Conservation (phyloP, 1,140 invertebrate genomes). For the Monochamus saltuarius region DNA sequence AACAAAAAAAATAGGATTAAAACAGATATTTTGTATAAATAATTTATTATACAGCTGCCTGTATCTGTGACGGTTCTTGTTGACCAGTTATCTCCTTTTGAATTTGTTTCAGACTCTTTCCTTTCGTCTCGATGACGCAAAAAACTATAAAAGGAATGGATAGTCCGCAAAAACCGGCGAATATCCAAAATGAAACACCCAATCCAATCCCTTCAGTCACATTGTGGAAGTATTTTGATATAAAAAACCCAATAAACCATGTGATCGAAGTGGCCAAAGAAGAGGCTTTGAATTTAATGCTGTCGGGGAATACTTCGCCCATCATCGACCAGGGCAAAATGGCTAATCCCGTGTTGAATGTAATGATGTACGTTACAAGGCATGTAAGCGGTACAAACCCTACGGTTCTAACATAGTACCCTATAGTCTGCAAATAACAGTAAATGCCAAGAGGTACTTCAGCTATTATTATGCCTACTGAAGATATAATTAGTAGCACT, state of each 20-base stretch:
- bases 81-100: too few species aligned
- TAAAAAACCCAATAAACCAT: slow-evolving; percentile 78
- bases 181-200: slow-evolving; percentile 76
- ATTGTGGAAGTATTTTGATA: slow-evolving; percentile 71
- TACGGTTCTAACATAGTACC: slow-evolving; percentile 24
- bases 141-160: slow-evolving; percentile 56
- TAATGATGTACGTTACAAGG: slow-evolving; percentile 39
- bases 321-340: slow-evolving; percentile 82
- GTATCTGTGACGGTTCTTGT: too few species aligned
- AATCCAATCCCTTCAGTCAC: slow-evolving; percentile 62
- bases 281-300: slow-evolving; percentile 72
- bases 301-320: slow-evolving; percentile 76
- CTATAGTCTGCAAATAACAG: slow-evolving; percentile 31
- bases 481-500: slow-evolving; percentile 69
- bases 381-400: slow-evolving; percentile 37
- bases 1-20: too few species aligned
- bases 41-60: too few species aligned
- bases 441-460: slow-evolving; percentile 42
- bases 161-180: slow-evolving; percentile 66
- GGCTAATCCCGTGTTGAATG: slow-evolving; percentile 63
- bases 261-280: slow-evolving; percentile 72
- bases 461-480: slow-evolving; percentile 59
- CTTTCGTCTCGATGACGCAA: slow-evolving; percentile 48
- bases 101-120: slow-evolving; percentile 31
- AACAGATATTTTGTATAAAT: too few species aligned